Base-by-base conservation (phyloP, 2,797 vertebrate species). In the Hoplostethus atlanticus region DNA sequence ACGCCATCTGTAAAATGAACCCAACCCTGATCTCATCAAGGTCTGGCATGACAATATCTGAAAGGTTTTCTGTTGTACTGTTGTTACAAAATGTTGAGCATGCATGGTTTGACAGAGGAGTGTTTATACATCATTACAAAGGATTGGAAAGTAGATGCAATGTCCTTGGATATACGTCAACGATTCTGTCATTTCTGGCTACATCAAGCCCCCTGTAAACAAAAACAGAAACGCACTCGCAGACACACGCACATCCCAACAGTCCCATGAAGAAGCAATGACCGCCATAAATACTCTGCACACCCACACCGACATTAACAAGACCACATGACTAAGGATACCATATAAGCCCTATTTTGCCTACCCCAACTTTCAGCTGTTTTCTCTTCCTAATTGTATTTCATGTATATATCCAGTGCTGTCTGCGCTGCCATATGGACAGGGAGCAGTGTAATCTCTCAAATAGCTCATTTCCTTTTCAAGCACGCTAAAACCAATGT, bases 391-490 rank as follows among this genome's bases (percentile, higher is more conserved):
- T 86, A 87, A 87, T 84, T 86, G 71, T 72, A 80, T 77, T 85
- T 83, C 62, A 88, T 78, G 66, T 84, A 87, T 76, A 79, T 68
- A 84, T 82, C 63, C 31, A 79, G 68, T 25, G 7, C 67, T 36
- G 71, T 73, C 64, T 73, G 59, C 55, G 59, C 75, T 67, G 68
- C 84, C 86, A 91, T 87, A 84, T 88, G 91, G 84, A 75, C 77
- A 84, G 74, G 73, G 51, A 87, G 73, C 47, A 66, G 80, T 71
- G 81, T 88, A 87, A 90, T 90, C 85, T 89, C 84, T 84, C 74
- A 85, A 91, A 91, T 68, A 89, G 87, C 90, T 93, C 68, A 93
- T 93, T 94, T 95, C 93, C 92, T 92, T 89, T 87, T 89, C 73
- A 81, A 87, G 88, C 86, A 79, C 36, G 59, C 86, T 84, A 65